Evolutionary conservation across 2,797 vertebrate species (phyloP), one percentile per base, ranked within the genome.

Genomic region (Poeciliopsis infans): DNA sequence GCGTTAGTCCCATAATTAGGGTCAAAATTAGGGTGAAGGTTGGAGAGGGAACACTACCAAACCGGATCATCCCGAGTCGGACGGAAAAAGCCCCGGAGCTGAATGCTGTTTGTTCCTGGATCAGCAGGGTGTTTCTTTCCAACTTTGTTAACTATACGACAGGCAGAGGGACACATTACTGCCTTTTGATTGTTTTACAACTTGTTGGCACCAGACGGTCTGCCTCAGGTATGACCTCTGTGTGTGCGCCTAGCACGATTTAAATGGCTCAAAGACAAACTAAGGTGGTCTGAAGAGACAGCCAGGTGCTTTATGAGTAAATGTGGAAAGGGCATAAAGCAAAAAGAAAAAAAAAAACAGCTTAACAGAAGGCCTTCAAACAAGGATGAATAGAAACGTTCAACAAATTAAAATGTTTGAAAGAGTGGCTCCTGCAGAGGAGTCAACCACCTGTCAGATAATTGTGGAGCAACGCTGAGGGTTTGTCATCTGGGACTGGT

Each of bases 401-500:
- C 45, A 77, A 81, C 45, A 85, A 87, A 90, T 88, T 74, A 53
- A 72, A 72, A 33, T 18, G 55, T 76, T 87, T 80, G 25, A 81
- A 72, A 88, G 78, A 70, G 46, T 69, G 73, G 68, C 71, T 86
- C 69, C 78, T 88, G 84, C 82, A 85, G 72, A 83, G 75, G 75
- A 79, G 79, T 91, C 84, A 79, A 83, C 72, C 85, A 86, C 79
- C 83, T 89, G 91, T 91, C 86, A 93, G 85, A 91, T 91, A 91
- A 91, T 91, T 78, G 84, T 94, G 90, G 87, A 90, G 94, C 87
- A 89, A 95, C 93, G 85, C 86, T 83, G 80, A 87, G 91, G 94
- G 94, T 94, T 95, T 95, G 94, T 95, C 93, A 92, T 91, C 86
- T 79, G 80, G 89, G 92, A 96, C 96, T 95, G 95, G 96, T 95